Percentiles rank a stretch among this genome's conserved stretches.
Conservation (phyloP, 2,113 vertebrate species). For the Progne subis region DNA sequence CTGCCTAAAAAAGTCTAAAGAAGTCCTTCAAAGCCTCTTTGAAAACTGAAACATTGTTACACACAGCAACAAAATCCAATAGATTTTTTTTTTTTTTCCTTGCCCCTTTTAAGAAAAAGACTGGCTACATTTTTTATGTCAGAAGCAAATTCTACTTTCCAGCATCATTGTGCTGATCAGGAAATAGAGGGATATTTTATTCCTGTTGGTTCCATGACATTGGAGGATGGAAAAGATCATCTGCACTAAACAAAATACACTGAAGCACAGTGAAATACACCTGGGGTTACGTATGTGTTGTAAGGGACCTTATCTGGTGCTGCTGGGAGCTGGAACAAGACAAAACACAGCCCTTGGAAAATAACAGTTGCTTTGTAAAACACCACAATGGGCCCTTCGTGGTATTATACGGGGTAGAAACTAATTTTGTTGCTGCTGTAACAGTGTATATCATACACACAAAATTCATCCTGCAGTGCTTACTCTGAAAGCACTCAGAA, state of each 20-base stretch:
- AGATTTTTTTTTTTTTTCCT: neutral
- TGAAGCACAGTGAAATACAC: neutral
- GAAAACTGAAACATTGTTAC: neutral
- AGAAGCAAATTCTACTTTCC: neutral
- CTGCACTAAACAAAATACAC: neutral
- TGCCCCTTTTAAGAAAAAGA: neutral
- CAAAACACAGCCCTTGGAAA: neutral
- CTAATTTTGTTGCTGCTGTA: neutral
- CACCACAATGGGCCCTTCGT: neutral
- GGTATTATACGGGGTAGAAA: neutral
- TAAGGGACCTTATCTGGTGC: rapidly evolving
- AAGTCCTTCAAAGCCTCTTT: neutral
- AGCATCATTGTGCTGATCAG: neutral
- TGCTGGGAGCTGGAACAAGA: neutral
- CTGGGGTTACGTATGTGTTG: rapidly evolving
- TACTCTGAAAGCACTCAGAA: neutral
- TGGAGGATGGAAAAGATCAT: neutral
- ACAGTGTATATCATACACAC: neutral
- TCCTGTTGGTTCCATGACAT: neutral
- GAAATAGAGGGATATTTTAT: neutral
- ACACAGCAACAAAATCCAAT: neutral
- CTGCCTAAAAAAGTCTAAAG: neutral
- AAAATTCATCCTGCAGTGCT: neutral
- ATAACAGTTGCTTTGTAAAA: neutral
- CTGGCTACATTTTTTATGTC: neutral